phyloP scores from a whole-genome alignment of 1,140 invertebrate species.

The Hylaeus anthracinus region DNA sequence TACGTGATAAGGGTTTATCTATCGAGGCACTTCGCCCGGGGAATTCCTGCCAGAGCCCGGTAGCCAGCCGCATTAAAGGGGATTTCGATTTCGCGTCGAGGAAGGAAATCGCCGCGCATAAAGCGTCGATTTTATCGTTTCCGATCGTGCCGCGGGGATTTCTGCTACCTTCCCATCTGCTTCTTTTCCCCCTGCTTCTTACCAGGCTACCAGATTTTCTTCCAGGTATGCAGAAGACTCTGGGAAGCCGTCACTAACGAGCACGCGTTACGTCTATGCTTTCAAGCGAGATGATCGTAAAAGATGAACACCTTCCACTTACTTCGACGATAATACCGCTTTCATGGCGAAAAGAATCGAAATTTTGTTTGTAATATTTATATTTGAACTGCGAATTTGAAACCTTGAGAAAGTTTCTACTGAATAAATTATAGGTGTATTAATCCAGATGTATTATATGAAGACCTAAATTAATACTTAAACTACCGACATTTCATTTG shows the following conservation, averaged over 20 bases:
- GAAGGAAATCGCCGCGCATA: conserved; percentile 10
- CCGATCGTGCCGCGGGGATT: background rate
- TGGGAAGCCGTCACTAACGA: background rate
- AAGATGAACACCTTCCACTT: background rate
- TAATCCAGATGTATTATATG: no score
- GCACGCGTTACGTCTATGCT: background rate
- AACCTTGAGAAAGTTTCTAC: no score
- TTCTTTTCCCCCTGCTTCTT: background rate
- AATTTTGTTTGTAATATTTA: no score
- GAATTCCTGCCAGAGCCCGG: conserved; percentile 11
- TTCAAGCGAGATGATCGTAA: background rate
- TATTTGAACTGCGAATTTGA: no score
- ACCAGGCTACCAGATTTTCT: background rate
- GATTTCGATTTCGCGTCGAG: conserved; percentile 12
- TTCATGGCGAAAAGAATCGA: no score
- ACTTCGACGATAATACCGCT: background rate
- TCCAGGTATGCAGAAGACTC: background rate
- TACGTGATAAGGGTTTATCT: conserved; percentile 19
- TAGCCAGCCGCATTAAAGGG: conserved; percentile 9
- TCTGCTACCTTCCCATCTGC: background rate
- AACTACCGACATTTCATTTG: no score
- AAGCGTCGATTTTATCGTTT: conserved; percentile 23
- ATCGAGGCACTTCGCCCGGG: background rate
- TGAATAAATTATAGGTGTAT: no score
- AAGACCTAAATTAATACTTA: no score